Base-by-base conservation (phyloP, 2,113 vertebrate species). In the Tringa solitaria region DNA sequence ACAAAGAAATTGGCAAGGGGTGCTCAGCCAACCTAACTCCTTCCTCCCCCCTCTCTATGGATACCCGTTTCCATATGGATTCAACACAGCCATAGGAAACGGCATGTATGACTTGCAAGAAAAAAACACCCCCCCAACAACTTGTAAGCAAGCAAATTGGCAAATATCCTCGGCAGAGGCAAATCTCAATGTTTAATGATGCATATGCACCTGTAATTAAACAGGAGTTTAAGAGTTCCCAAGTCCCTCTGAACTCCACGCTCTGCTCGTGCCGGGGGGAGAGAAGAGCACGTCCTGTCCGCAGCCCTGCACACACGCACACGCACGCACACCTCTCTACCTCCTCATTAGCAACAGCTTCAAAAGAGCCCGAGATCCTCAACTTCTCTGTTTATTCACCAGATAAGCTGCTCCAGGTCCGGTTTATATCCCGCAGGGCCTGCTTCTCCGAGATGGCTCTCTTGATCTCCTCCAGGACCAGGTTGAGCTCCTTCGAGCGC, bases 391-490 rank as follows among this genome's bases (percentile, higher is more conserved):
- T 93, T 69, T 92, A 96, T 98, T 98, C 96, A 99, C 99, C 99
- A 77, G 98, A 98, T 74, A 99, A 97, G 95, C 97, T 98, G 98
- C 98, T 98, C 98, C 99, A 99, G 77, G 99, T 99, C 46, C 98
- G 97, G 95, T 99, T 99, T 77, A 98, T 98, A 12, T 98, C 98
- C 69, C 98, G 79, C 88, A 99, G 97, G 4, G 98, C 98, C 94
- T 99, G 99, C 89, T 99, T 98, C 97, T 99, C 99, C 0, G 99
- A 99, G 86, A 99, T 98, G 1, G 99, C 99, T 93, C 98, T 98
- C 97, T 99, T 99, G 97, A 99, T 99, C 98, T 99, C 99, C 79
- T 99, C 99, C 97, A 99, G 98, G 61, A 99, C 99, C 98, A 99
- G 97, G 97, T 99, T 99, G 90, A 99, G 99, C 96, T 99, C 99